phyloP scores from a whole-genome alignment of 2,113 vertebrate genomes.

The Marmota flaviventris region DNA sequence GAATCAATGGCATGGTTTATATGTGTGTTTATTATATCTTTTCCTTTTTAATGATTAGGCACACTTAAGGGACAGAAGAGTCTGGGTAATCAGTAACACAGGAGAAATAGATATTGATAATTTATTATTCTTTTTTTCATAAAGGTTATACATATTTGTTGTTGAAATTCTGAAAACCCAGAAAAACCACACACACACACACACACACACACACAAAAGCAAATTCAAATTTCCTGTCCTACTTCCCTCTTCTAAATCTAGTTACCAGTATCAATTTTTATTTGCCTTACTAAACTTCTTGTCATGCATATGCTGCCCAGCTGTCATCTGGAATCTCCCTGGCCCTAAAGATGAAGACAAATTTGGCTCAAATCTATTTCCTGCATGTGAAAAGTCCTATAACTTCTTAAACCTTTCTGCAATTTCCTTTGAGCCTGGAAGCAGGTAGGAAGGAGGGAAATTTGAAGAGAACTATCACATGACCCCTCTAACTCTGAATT shows the following conservation, averaged over 20 bases:
- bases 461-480: neutral
- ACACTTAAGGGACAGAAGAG: neutral
- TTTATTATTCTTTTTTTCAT: neutral
- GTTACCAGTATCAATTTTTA: neutral
- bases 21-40: neutral
- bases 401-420: slow-evolving; percentile 41
- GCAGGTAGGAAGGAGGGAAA: neutral
- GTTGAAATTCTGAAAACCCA: slow-evolving; percentile 17
- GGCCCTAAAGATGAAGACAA: slow-evolving; percentile 8
- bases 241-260: neutral
- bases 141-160: neutral
- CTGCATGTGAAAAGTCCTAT: slow-evolving; percentile 34
- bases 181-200: neutral
- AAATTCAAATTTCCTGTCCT: neutral
- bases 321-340: slow-evolving; percentile 16
- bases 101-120: neutral
- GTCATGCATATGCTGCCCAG: neutral
- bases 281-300: slow-evolving; percentile 44
- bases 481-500: neutral
- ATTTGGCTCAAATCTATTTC: slow-evolving; percentile 19
- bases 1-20: neutral
- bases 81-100: slow-evolving; percentile 38
- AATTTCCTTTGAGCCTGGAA: slow-evolving; percentile 25
- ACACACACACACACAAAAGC: no score
- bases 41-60: slow-evolving; percentile 5